Evolutionary conservation across 2,888 invertebrate species (phyloP), one percentile per base, ranked within the genome.

Genomic region (Latrodectus elegans): DNA sequence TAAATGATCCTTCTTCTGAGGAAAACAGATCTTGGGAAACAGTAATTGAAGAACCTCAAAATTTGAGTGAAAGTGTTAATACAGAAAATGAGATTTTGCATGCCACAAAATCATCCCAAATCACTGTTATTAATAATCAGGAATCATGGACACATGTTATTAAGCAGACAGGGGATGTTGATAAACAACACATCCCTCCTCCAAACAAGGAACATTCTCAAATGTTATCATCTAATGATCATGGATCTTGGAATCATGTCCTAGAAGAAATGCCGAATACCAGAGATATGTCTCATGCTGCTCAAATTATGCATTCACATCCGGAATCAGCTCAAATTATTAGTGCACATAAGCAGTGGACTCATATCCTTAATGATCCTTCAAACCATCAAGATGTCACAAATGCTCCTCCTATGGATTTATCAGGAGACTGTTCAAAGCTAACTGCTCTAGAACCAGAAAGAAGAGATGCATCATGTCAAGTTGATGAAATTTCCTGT

Each of bases 71-170:
- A 38, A 64, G 72, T n/a, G 77, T 60, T 26, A 38, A 55, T 6
- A 53, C 67, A 60, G 80, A 75, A 10, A 64, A 53, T n/a, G 81
- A 87, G 68, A 72, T 87, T 22, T n/a, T 80, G 15, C 86, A 86
- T 55, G 14, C 81, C 6, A 71, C 72, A 0, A 85, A 85, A 51
- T 75, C 85, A 11, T 72, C 86, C 12, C 86, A 87, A 12, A 80
- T 87, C 15, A 38, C 77, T 17, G 86, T 87, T 51, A 87, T 87
- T 22, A 87, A 64, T 72, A 76, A 67, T 17, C 73, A 74, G 14
- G 86, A 87, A 51, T 76, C 72, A 9, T 87, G 86, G 86, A 77
- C 67, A 22, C 86, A 87, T 55, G 81, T 87, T 12, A 80, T 87
- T 26, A 83, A 82, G 52, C 82, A 88, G 26, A 51, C 76, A 52